These are phyloP conservation scores for Sanderia malayensis DNA, from an alignment of 30 jellyfish, hydroid and myxozoan species.

Conservation along the genomic window DNA sequence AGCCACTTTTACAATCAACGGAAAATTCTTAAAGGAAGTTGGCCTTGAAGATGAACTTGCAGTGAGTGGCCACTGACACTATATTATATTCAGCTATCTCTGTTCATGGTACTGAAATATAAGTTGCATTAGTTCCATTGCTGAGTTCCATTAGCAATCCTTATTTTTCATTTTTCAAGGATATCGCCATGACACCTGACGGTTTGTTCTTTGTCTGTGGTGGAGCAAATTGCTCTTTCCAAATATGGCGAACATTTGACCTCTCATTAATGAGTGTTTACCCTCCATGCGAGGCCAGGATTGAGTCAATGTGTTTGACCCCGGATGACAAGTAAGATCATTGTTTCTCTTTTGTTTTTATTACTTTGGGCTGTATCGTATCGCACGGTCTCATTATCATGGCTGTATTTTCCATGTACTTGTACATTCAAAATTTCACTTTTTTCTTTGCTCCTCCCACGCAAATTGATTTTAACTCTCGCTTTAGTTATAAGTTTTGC, in stretches of 20 bases:
- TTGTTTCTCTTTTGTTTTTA: background rate
- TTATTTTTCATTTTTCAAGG: too few species aligned
- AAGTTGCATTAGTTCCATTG: background rate
- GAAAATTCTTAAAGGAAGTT: constrained; percentile 64
- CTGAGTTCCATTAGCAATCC: too few species aligned
- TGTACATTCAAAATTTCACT: background rate
- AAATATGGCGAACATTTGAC: constrained; percentile 93
- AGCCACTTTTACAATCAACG: constrained; percentile 85
- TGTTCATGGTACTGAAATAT: too few species aligned
- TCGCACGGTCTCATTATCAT: background rate
- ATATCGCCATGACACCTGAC: constrained; percentile 74
- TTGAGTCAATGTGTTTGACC: constrained; percentile 78
- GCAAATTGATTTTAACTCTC: background rate
- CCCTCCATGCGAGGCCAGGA: constrained; percentile 94
- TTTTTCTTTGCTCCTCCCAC: background rate
- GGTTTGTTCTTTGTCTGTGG: constrained; percentile 93
- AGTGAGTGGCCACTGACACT: constrained; percentile 33
- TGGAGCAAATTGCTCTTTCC: constrained; percentile 77
- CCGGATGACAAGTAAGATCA: constrained; percentile 86
- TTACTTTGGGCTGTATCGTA: too few species aligned
- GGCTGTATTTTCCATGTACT: background rate
- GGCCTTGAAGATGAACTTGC: constrained; percentile 61
- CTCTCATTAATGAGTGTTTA: constrained; percentile 71
- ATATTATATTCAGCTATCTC: too few species aligned
- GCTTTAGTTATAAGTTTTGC: background rate